Conservation (phyloP, 30 jellyfish, hydroid and myxozoan species). For the Pseudorhiza aurosa region DNA sequence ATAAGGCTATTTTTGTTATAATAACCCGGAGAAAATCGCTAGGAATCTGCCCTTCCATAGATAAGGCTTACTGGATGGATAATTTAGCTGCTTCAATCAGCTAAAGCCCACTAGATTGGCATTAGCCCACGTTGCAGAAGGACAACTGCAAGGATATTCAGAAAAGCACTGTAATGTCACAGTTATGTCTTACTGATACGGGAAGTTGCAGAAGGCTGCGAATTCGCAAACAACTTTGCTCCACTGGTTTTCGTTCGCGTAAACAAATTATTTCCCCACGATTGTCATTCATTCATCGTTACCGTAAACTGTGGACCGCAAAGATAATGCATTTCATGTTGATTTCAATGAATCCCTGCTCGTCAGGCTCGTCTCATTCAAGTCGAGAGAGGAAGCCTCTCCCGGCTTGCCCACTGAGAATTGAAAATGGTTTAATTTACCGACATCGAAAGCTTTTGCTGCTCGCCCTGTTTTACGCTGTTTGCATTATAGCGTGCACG, state of each 20-base stretch:
- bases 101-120: too few relatives aligned
- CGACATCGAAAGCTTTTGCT: conserved; percentile 12
- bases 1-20: too few relatives aligned
- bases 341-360: conserved; percentile 7
- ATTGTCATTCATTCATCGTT: neutral
- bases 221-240: neutral
- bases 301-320: neutral
- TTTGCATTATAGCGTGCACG: neutral
- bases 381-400: conserved; percentile 19
- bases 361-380: conserved; percentile 21
- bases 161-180: too few relatives aligned
- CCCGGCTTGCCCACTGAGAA: conserved; percentile 48
- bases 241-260: conserved; percentile 1
- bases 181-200: neutral
- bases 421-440: conserved; percentile 13
- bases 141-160: too few relatives aligned
- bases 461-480: neutral
- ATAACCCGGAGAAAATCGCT: too few relatives aligned
- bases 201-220: neutral
- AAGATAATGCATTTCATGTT: neutral
- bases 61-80: too few relatives aligned
- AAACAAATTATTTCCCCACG: neutral
- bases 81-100: too few relatives aligned
- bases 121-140: too few relatives aligned
- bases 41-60: too few relatives aligned